Evolutionary conservation across 2,888 invertebrate species (phyloP).

Genomic region (Ochropleura leucogaster): DNA sequence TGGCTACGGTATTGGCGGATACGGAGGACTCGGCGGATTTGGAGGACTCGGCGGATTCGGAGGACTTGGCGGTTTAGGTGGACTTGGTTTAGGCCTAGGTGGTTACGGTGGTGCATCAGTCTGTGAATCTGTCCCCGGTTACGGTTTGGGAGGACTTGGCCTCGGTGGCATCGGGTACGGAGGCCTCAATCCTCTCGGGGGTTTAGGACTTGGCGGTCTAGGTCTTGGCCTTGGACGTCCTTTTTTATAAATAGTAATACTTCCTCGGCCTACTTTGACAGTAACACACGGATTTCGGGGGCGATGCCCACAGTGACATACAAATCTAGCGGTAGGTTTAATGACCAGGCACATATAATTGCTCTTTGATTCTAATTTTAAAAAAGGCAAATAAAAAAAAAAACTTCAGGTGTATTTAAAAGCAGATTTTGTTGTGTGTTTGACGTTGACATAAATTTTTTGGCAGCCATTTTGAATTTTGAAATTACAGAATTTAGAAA

Average conservation of each 20-base stretch:
- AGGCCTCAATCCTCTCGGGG: conserved; percentile 22
- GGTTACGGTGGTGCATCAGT: conserved; percentile 25
- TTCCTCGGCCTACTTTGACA: conserved; percentile 51
- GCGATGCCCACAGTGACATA: background rate
- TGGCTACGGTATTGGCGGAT: conserved; percentile 4
- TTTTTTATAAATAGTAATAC: conserved; percentile 74
- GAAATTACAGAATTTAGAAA: background rate
- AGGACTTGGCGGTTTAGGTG: background rate
- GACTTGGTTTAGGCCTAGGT: conserved; percentile 12
- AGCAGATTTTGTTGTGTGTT: background rate
- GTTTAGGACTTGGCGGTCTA: conserved; percentile 34
- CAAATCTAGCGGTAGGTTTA: background rate
- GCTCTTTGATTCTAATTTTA: conserved; percentile 7
- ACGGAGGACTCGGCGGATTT: conserved; percentile 18
- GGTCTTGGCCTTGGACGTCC: conserved; percentile 60
- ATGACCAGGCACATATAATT: conserved; percentile 17
- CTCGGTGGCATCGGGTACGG: conserved; percentile 35
- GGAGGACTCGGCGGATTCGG: background rate
- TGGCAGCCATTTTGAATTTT: no score
- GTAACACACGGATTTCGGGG: conserved; percentile 33
- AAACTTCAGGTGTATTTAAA: conserved; percentile 27
- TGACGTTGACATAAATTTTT: background rate
- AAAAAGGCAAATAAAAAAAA: conserved; percentile 47
- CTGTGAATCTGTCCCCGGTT: conserved; percentile 41
- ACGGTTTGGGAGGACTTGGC: conserved; percentile 27